Evolutionary conservation across 2,113 vertebrate genomes (phyloP).

Genomic region (Steatornis caripensis): DNA sequence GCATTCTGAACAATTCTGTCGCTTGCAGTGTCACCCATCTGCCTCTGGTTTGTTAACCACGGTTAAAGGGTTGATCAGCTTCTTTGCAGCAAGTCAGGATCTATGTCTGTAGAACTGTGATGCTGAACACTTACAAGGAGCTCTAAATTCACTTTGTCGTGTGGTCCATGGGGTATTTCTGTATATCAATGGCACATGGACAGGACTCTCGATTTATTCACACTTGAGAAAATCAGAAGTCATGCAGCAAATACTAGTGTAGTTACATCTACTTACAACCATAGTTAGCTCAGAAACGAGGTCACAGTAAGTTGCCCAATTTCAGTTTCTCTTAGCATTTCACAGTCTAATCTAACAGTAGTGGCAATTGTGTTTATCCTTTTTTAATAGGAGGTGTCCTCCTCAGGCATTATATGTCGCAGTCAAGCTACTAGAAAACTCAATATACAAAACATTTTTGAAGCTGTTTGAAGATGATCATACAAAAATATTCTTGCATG

Average conservation of each 20-base stretch:
- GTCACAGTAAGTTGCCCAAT: neutral
- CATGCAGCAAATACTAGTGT: neutral
- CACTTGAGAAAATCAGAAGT: neutral
- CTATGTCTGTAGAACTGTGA: neutral
- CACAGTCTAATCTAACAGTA: neutral
- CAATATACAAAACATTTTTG: neutral
- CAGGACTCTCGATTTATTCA: neutral
- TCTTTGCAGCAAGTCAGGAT: neutral
- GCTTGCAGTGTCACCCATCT: neutral
- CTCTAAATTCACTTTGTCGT: neutral
- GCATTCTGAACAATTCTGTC: neutral
- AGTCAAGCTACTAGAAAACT: neutral
- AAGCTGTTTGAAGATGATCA: neutral
- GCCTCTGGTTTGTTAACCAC: neutral
- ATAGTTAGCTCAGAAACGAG: neutral
- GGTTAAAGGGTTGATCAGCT: neutral
- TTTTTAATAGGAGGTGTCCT: neutral
- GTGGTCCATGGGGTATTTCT: neutral
- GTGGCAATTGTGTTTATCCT: neutral
- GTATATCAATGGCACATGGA: accelerated
- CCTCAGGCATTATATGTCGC: neutral
- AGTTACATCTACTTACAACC: neutral
- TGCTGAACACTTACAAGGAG: neutral
- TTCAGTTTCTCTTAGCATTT: neutral
- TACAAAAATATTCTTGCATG: neutral